A percentile compares a stretch with the other conserved stretches of the same genome.
These are phyloP conservation scores for Atractosteus spatula DNA, from an alignment of 2,113 vertebrate genomes.

Conservation along the genomic window DNA sequence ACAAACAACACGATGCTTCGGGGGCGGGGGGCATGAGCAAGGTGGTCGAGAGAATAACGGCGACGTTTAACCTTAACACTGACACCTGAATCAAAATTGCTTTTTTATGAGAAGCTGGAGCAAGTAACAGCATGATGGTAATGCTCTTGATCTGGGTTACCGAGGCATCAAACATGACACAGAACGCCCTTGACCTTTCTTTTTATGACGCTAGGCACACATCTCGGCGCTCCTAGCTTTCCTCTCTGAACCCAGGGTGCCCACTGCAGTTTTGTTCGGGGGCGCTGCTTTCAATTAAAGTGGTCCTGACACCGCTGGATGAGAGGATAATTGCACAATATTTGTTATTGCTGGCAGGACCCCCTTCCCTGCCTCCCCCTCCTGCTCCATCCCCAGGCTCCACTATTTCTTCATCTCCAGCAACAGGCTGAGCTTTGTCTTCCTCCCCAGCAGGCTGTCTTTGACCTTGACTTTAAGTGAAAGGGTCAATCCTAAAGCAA, in stretches of 20 bases:
- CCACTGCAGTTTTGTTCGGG: conserved; percentile 28
- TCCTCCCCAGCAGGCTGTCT: conserved; percentile 41
- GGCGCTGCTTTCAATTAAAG: conserved; percentile 44
- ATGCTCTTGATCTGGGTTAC: conserved; percentile 44
- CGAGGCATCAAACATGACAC: conserved; percentile 49
- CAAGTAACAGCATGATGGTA: conserved; percentile 11
- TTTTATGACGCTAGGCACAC: conserved; percentile 33
- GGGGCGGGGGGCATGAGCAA: conserved; percentile 3
- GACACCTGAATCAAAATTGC: conserved; percentile 48
- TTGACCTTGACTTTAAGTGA: conserved; percentile 70
- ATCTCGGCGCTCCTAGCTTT: conserved; percentile 18
- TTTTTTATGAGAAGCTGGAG: conserved; percentile 18
- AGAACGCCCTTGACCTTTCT: conserved; percentile 61
- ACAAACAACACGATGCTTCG: conserved; percentile 32
- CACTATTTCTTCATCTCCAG: conserved; percentile 49
- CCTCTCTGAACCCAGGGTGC: conserved; percentile 33
- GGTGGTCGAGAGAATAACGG: not conserved
- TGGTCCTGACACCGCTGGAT: conserved; percentile 45
- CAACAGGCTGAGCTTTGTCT: conserved; percentile 58
- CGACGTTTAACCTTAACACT: conserved; percentile 17
- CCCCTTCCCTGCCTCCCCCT: conserved; percentile 39
- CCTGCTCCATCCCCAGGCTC: conserved; percentile 39
- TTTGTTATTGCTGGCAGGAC: conserved; percentile 63
- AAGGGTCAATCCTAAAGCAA: conserved; percentile 68
- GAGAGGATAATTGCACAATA: conserved; percentile 59